Base-by-base conservation (phyloP, 2,797 vertebrate species). In the Rhynchonycteris naso region DNA sequence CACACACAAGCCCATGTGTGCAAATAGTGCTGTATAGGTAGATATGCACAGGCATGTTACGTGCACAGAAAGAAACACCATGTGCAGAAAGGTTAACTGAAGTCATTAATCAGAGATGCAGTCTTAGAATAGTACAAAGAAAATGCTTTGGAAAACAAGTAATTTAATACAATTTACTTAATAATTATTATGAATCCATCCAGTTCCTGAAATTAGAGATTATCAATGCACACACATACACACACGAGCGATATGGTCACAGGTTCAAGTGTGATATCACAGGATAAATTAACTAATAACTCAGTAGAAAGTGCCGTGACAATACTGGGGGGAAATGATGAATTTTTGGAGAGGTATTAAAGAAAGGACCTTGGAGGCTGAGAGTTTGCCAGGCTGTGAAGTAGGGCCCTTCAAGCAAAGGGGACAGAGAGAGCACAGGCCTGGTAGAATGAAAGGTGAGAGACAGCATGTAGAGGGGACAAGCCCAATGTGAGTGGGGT, bases 81-180 rank as follows among this genome's bases (percentile, higher is more conserved):
- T 11, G n/a, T 8, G 16, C 59, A n/a, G 69, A 56, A 85, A 92
- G 89, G 90, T 63, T 78, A 72, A 54, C 79, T 61, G 47, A 90
- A 89, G 93, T 66, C 93, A 88, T 59, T 80, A 75, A 65, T 26
- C 35, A 76, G 59, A 95, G 83, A 74, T 52, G 71, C 11, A 30
- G 30, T 68, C 90, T 76, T 72, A 90, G 71, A 78, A 59, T 7
- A 28, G 83, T 22, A 68, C 61, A 76, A 95, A 94, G 90, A 89
- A 94, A 93, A 88, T 52, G 89, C 88, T 90, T 68, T 61, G 76
- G 72, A 82, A 94, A 80, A 96, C 38, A 88, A 86, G 75, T 75
- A 74, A 90, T 50, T 94, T 91, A 90, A 72, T 86, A 63, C 59
- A 54, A 80, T 56, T 91, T 88, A 75, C 81, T 96, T 87, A 90